Evolutionary conservation across 2,888 invertebrate genomes (phyloP).

Genomic region (Macrophya annulata): DNA sequence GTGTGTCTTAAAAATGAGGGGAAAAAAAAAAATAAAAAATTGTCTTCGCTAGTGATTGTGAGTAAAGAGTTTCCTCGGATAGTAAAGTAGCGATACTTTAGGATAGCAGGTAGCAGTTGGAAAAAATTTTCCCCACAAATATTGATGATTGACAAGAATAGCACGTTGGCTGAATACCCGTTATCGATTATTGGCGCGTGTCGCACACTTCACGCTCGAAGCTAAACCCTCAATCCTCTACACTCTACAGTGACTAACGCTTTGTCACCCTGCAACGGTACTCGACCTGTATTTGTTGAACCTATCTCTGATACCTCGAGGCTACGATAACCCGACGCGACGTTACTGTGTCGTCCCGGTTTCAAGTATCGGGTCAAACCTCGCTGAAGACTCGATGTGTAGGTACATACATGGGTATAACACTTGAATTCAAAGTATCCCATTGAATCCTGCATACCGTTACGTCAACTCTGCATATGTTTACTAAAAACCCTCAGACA

Average conservation of each 20-base stretch:
- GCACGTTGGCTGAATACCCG: constrained; percentile 7
- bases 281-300: constrained; percentile 50
- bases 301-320: constrained; percentile 28
- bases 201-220: constrained; percentile 17
- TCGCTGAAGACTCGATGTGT: constrained; percentile 24
- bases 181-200: constrained; percentile 47
- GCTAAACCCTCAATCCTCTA: constrained; percentile 19
- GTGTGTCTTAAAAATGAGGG: not conserved
- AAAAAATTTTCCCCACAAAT: constrained; percentile 32
- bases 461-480: not conserved
- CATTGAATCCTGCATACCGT: not conserved
- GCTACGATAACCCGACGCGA: constrained; percentile 21
- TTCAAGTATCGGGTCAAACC: constrained; percentile 28
- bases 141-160: constrained; percentile 47
- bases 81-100: constrained; percentile 21
- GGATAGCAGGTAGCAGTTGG: constrained; percentile 11
- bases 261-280: constrained; percentile 39
- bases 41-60: not conserved
- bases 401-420: not conserved
- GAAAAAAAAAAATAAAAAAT: not conserved
- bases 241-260: constrained; percentile 27
- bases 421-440: constrained; percentile 15
- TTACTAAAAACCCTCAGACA: not conserved
- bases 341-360: not conserved
- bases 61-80: not conserved